phyloP scores from a whole-genome alignment of 2,888 invertebrate species.

The Cephonodes hylas region DNA sequence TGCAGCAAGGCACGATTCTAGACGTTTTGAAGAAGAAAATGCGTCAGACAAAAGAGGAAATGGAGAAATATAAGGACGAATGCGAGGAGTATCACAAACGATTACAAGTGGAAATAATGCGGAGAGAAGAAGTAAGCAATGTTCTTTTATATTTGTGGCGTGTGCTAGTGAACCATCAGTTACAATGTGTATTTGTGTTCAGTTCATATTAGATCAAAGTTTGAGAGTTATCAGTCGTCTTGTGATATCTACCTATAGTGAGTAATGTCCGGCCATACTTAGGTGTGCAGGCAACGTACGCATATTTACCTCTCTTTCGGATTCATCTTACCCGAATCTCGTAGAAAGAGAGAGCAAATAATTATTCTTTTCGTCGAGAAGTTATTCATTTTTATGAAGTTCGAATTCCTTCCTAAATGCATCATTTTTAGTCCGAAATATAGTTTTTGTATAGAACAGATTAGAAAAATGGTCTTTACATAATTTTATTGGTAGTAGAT shows the following conservation, averaged over 20 bases:
- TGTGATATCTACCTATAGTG: slow-evolving; percentile 78
- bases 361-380: slow-evolving; percentile 57
- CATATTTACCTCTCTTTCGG: slow-evolving; percentile 76
- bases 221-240: slow-evolving; percentile 66
- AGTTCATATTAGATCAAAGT: slow-evolving; percentile 43
- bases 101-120: slow-evolving; percentile 96
- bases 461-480: slow-evolving; percentile 40
- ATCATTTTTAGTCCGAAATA: slow-evolving; percentile 32
- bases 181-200: slow-evolving; percentile 51
- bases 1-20: slow-evolving; percentile 95
- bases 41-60: slow-evolving; percentile 99
- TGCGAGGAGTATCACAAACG: slow-evolving; percentile 97
- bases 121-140: slow-evolving; percentile 97
- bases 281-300: slow-evolving; percentile 80
- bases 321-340: slow-evolving; percentile 51
- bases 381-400: slow-evolving; percentile 50
- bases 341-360: slow-evolving; percentile 63
- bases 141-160: slow-evolving; percentile 62
- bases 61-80: slow-evolving; percentile 99
- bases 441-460: slow-evolving; percentile 31
- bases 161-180: slow-evolving; percentile 56
- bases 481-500: slow-evolving; percentile 38
- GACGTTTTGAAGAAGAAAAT: slow-evolving; percentile 99
- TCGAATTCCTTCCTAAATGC: slow-evolving; percentile 53
- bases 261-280: slow-evolving; percentile 81